Conservation (phyloP, 2,113 vertebrate species). For the Cyanistes caeruleus region DNA sequence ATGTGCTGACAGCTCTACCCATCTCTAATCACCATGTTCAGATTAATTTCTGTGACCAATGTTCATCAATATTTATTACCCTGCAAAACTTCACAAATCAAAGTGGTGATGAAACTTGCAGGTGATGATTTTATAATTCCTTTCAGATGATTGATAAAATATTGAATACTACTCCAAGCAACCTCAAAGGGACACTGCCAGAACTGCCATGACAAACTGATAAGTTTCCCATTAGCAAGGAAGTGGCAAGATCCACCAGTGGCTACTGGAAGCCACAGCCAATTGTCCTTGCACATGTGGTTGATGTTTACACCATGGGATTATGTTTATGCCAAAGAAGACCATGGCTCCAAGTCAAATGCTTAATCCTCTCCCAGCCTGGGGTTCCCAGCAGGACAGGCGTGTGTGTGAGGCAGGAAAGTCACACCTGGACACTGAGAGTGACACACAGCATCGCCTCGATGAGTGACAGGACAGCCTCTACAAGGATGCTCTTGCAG, state of each 20-base stretch:
- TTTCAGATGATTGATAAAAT: constrained; percentile 38
- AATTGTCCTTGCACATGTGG: rapidly evolving
- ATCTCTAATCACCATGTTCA: neutral
- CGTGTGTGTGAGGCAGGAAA: neutral
- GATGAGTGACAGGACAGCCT: rapidly evolving
- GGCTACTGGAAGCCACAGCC: neutral
- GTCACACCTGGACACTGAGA: rapidly evolving
- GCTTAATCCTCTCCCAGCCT: neutral
- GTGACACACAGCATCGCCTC: neutral
- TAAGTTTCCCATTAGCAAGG: neutral
- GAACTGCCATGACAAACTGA: neutral
- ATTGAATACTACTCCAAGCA: neutral
- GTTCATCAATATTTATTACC: constrained; percentile 36
- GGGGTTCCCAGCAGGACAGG: neutral
- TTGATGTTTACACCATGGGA: neutral
- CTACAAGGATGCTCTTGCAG: neutral
- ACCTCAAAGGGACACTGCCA: neutral
- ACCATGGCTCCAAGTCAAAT: neutral
- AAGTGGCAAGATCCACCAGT: neutral
- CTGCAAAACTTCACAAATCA: neutral
- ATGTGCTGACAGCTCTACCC: neutral
- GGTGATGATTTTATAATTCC: constrained; percentile 46
- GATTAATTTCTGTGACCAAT: constrained; percentile 4
- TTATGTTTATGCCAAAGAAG: neutral
- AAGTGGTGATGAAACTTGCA: constrained; percentile 1